Conservation (phyloP, 2,113 vertebrate species). For the Gobiocypris rarus region DNA sequence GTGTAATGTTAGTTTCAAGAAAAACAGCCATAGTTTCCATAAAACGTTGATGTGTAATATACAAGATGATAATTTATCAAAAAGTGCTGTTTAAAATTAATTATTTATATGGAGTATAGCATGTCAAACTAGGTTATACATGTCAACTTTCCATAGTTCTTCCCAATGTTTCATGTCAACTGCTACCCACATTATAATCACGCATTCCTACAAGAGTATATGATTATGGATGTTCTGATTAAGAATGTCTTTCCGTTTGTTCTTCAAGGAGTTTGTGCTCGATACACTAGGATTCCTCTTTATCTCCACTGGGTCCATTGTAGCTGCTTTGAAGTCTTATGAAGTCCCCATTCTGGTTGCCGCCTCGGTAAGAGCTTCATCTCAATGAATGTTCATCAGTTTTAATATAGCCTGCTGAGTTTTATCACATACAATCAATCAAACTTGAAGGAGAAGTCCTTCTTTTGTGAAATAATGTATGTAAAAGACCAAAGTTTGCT, state of each 20-base stretch:
- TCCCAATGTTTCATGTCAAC: not conserved
- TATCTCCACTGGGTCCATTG: constrained; percentile 79
- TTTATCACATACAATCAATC: not conserved
- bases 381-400: not conserved
- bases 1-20: too few species aligned
- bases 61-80: not conserved
- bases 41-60: too few species aligned
- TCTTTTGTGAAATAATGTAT: not conserved
- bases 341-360: constrained; percentile 68
- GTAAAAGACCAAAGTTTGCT: not conserved
- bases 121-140: not conserved
- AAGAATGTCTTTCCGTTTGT: not conserved
- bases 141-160: not conserved
- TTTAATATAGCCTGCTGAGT: not conserved
- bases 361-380: constrained; percentile 75
- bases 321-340: constrained; percentile 73
- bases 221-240: not conserved
- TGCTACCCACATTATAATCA: not conserved
- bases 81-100: not conserved
- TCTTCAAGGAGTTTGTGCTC: constrained; percentile 80
- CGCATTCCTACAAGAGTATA: not conserved
- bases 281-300: constrained; percentile 79
- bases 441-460: not conserved
- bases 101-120: not conserved
- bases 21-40: too few species aligned